phyloP scores from a whole-genome alignment of 64 coral and sea anemone species.

The Porites lutea region DNA sequence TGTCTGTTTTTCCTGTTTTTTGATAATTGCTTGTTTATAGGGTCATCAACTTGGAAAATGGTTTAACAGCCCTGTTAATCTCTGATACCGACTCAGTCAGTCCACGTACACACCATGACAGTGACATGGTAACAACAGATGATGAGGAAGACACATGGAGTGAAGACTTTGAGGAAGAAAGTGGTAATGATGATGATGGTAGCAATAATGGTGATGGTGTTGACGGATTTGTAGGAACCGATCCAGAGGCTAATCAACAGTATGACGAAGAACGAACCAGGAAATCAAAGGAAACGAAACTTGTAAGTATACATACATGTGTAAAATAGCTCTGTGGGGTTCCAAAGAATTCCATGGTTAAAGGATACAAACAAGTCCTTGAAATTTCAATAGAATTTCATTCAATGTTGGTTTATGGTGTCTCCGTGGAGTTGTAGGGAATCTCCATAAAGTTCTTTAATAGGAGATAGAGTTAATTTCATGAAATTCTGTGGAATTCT shows the following conservation, averaged over 20 bases:
- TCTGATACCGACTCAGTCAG: slow-evolving; percentile 86
- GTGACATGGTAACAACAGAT: slow-evolving; percentile 46
- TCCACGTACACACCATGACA: slow-evolving; percentile 1
- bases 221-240: background rate
- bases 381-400: no score
- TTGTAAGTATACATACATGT: slow-evolving; percentile 20
- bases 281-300: slow-evolving; percentile 65
- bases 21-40: slow-evolving; percentile 9
- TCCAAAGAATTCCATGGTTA: no score
- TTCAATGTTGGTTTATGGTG: no score
- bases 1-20: background rate
- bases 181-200: slow-evolving; percentile 26
- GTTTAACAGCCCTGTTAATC: slow-evolving; percentile 81
- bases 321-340: no score
- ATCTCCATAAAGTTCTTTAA: no score
- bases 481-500: no score
- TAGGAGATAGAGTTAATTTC: no score
- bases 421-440: no score
- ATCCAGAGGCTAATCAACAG: background rate
- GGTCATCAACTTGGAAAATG: slow-evolving; percentile 80
- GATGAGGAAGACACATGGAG: slow-evolving; percentile 37
- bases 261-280: slow-evolving; percentile 12
- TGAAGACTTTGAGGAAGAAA: slow-evolving; percentile 48
- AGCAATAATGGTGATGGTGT: slow-evolving; percentile 28
- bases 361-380: no score